A percentile compares a stretch with the other conserved stretches of the same genome.
Conservation (phyloP, 2,113 vertebrate genomes). For the Amblyornis subalaris region DNA sequence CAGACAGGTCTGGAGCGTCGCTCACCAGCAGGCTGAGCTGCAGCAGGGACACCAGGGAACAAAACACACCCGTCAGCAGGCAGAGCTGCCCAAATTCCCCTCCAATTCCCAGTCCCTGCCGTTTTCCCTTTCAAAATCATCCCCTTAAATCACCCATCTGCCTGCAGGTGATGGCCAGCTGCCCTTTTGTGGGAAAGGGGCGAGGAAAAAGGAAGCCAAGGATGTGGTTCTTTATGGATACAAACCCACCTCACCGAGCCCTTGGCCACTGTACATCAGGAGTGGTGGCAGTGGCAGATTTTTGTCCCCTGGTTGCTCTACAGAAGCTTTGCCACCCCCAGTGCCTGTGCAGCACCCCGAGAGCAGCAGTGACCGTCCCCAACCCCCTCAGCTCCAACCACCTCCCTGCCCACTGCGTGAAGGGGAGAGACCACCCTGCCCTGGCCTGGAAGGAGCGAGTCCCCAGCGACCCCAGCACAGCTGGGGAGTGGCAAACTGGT, state of each 20-base stretch:
- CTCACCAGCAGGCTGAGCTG: slow-evolving; percentile 91
- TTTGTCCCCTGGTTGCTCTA: background rate
- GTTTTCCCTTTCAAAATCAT: background rate
- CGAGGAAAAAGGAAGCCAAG: background rate
- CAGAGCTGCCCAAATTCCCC: background rate
- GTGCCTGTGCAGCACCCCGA: accelerated
- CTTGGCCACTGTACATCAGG: background rate
- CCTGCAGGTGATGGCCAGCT: background rate
- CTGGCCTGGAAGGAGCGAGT: background rate
- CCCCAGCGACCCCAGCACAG: accelerated
- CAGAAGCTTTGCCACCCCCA: background rate
- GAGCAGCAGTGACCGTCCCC: background rate
- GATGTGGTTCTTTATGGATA: background rate
- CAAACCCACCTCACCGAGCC: background rate
- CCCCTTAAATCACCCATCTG: accelerated
- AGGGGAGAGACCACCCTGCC: background rate
- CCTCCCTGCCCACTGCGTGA: accelerated
- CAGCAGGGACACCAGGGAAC: background rate
- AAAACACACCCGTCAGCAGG: background rate
- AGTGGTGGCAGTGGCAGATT: background rate
- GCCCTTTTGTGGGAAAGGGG: background rate
- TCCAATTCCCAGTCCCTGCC: accelerated
- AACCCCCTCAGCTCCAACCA: background rate
- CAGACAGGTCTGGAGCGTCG: slow-evolving; percentile 88
- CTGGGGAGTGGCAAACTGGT: background rate